These are phyloP conservation scores for Kuschelorhynchus macadamiae DNA, from an alignment of 2,888 invertebrate genomes.

Conservation along the genomic window DNA sequence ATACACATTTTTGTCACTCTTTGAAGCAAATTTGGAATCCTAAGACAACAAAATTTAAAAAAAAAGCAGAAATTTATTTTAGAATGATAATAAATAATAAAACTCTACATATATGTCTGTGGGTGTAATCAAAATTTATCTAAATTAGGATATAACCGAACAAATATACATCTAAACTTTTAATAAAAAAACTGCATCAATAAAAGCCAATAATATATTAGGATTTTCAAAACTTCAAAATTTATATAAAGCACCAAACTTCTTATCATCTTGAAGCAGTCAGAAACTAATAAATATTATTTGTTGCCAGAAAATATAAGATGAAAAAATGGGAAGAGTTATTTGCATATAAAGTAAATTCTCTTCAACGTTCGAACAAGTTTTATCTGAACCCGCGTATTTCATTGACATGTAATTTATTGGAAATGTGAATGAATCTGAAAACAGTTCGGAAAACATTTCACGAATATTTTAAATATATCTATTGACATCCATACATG, in stretches of 20 bases:
- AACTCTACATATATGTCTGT: too few relatives aligned
- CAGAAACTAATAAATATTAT: neutral
- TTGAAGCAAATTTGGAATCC: too few relatives aligned
- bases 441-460: conserved; percentile 33
- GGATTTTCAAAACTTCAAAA: too few relatives aligned
- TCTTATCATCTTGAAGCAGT: neutral
- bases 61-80: too few relatives aligned
- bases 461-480: conserved; percentile 47
- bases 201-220: neutral
- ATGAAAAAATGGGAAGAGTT: neutral
- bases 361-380: conserved; percentile 40
- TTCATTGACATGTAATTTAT: conserved; percentile 46
- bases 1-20: too few relatives aligned
- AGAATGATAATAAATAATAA: too few relatives aligned
- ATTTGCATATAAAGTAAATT: conserved; percentile 48
- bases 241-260: too few relatives aligned
- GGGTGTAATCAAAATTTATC: too few relatives aligned
- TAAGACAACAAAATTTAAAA: too few relatives aligned
- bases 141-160: too few relatives aligned
- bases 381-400: conserved; percentile 46
- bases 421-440: conserved; percentile 33
- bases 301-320: neutral
- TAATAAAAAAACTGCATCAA: too few relatives aligned
- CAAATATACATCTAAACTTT: too few relatives aligned
- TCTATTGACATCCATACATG: conserved; percentile 40